Conservation (phyloP, 2,113 vertebrate species). For the Takifugu flavidus region DNA sequence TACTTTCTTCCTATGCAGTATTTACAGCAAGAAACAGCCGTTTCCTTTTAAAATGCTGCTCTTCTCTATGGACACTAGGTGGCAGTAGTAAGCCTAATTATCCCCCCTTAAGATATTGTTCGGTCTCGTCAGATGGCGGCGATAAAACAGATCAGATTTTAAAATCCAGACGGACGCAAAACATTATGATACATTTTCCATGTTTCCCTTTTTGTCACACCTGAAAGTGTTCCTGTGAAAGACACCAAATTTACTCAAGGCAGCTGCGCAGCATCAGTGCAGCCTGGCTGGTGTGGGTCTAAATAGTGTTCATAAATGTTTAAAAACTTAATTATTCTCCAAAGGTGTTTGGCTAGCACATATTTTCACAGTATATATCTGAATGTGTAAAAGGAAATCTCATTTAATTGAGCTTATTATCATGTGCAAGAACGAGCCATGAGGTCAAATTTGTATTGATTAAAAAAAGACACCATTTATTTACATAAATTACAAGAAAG, state of each 20-base stretch:
- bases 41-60: neutral
- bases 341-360: too few species aligned
- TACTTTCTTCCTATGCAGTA: too few species aligned
- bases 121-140: conserved; percentile 47
- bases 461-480: conserved; percentile 85
- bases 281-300: too few species aligned
- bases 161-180: conserved; percentile 11
- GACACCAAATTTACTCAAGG: neutral
- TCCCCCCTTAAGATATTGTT: conserved; percentile 29
- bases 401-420: too few species aligned
- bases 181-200: conserved; percentile 11
- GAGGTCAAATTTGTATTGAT: conserved; percentile 42
- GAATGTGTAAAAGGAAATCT: too few species aligned
- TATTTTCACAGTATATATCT: too few species aligned
- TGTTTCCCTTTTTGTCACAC: neutral
- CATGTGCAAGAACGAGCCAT: conserved; percentile 19
- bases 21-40: too few species aligned
- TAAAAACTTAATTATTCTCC: too few species aligned
- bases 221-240: neutral
- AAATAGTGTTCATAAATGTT: too few species aligned
- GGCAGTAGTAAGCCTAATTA: conserved; percentile 48
- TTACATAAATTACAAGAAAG: conserved; percentile 86
- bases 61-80: conserved; percentile 51
- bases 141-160: conserved; percentile 34
- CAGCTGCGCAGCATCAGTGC: too few species aligned